phyloP scores from a whole-genome alignment of 2,797 vertebrate genomes.

The Gymnocypris eckloni region DNA sequence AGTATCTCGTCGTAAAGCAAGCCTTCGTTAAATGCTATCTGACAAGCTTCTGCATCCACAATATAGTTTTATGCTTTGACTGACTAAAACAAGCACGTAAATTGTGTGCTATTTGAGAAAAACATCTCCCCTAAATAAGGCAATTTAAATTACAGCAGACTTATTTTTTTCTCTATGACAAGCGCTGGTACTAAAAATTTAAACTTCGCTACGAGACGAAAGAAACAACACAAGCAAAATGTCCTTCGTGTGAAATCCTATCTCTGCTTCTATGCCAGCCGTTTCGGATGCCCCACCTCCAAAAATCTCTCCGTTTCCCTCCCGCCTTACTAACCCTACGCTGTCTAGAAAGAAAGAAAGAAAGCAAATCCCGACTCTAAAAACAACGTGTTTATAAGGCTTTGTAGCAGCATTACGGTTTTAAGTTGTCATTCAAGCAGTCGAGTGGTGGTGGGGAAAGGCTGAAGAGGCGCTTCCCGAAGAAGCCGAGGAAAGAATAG shows the following conservation, averaged over 20 bases:
- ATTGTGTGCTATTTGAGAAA: constrained; percentile 36
- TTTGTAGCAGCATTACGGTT: constrained; percentile 80
- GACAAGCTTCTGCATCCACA: constrained; percentile 51
- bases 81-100: constrained; percentile 43
- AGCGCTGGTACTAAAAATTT: constrained; percentile 65
- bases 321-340: constrained; percentile 40
- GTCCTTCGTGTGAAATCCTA: constrained; percentile 66
- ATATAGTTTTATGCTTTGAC: constrained; percentile 38
- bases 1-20: constrained; percentile 36
- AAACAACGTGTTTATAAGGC: constrained; percentile 61
- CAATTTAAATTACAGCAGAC: constrained; percentile 65
- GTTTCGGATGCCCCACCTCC: background rate
- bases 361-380: constrained; percentile 38
- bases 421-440: constrained; percentile 77
- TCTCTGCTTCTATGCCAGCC: constrained; percentile 62
- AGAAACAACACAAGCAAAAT: constrained; percentile 49
- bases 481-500: constrained; percentile 72
- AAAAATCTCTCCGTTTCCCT: constrained; percentile 38
- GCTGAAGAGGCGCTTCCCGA: constrained; percentile 41
- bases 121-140: constrained; percentile 52
- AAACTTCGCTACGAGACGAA: constrained; percentile 72
- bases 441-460: constrained; percentile 60
- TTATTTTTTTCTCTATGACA: constrained; percentile 61
- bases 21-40: constrained; percentile 42
- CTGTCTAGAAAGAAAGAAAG: constrained; percentile 46